Percentiles rank a stretch among this genome's conserved stretches.
Evolutionary conservation across 2,888 invertebrate species (phyloP).

Genomic region (Boloria euphrosyne): DNA sequence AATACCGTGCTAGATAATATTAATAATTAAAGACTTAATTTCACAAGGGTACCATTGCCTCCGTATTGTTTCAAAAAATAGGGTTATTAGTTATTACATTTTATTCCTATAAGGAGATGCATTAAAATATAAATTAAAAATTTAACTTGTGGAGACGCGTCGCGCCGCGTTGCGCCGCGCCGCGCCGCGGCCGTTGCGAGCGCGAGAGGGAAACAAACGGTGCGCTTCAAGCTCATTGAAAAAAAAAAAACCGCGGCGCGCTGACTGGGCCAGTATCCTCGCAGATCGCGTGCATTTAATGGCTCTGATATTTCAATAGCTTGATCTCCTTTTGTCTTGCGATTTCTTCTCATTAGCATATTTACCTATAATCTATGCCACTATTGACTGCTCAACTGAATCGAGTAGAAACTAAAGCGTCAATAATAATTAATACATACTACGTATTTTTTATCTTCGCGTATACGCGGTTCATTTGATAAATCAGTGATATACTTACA

Average conservation of each 20-base stretch:
- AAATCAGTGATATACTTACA: too few species aligned
- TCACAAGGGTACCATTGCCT: too few species aligned
- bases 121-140: too few species aligned
- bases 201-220: too few species aligned
- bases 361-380: conserved; percentile 16
- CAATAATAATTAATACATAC: not conserved
- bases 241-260: not conserved
- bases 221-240: too few species aligned
- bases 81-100: too few species aligned
- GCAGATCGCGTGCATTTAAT: conserved; percentile 40
- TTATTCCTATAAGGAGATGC: too few species aligned
- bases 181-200: too few species aligned
- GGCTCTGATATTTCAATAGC: conserved; percentile 23
- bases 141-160: too few species aligned
- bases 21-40: not conserved
- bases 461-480: too few species aligned
- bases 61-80: too few species aligned
- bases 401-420: conserved; percentile 13
- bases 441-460: conserved; percentile 2
- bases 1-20: not conserved
- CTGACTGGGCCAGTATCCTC: not conserved
- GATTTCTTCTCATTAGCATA: conserved; percentile 43
- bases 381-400: conserved; percentile 4
- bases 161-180: too few species aligned
- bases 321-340: conserved; percentile 37